Evolutionary conservation across 2,113 vertebrate genomes (phyloP).

Genomic region (Peromyscus californicus): DNA sequence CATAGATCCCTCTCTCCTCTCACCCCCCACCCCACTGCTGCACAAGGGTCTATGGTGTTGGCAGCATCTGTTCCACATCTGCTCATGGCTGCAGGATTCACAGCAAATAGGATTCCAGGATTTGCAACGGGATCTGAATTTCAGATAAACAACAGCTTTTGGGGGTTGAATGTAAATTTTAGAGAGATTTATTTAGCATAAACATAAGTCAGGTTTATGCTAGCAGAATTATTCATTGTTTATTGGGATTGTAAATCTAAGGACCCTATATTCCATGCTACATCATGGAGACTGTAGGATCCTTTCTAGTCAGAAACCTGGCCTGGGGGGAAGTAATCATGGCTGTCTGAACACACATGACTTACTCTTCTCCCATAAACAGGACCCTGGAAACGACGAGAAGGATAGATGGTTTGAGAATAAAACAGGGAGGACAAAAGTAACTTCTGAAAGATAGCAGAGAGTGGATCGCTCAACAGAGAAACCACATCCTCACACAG

Average conservation of each 20-base stretch:
- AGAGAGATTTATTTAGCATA: constrained; percentile 20
- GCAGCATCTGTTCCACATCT: background rate
- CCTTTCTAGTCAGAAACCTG: background rate
- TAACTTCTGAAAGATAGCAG: background rate
- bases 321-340: too few species aligned
- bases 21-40: background rate
- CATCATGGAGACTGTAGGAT: rapidly evolving
- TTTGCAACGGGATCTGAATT: background rate
- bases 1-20: background rate
- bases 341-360: background rate
- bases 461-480: background rate
- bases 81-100: background rate
- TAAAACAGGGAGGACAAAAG: background rate
- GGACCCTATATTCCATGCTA: background rate
- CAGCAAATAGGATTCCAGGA: background rate
- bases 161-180: background rate
- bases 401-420: background rate
- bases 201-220: background rate
- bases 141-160: background rate
- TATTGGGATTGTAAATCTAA: background rate
- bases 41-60: background rate
- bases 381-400: background rate
- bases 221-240: constrained; percentile 3
- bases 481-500: background rate
- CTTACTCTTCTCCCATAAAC: background rate